Evolutionary conservation across 2,797 vertebrate species (phyloP).

Genomic region (Acipenser ruthenus): DNA sequence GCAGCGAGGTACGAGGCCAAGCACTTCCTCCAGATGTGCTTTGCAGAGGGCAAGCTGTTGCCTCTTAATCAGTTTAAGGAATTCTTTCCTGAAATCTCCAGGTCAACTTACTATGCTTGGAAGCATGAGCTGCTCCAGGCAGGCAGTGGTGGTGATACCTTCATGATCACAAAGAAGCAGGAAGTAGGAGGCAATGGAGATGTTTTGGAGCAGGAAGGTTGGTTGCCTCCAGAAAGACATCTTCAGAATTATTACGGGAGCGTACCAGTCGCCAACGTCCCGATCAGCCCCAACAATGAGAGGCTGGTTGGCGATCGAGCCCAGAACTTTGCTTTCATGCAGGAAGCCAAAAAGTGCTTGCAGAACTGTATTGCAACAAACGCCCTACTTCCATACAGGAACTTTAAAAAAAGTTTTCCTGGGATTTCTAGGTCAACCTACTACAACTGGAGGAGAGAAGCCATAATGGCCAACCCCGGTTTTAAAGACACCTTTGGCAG

Average conservation of each 20-base stretch:
- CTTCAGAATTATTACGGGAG: slow-evolving; percentile 41
- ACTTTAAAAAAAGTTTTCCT: slow-evolving; percentile 84
- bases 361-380: slow-evolving; percentile 85
- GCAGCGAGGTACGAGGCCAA: slow-evolving; percentile 86
- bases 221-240: slow-evolving; percentile 56
- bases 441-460: slow-evolving; percentile 94
- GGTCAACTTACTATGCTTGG: slow-evolving; percentile 92
- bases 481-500: slow-evolving; percentile 49
- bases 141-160: slow-evolving; percentile 38
- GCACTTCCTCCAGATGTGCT: slow-evolving; percentile 82
- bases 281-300: slow-evolving; percentile 44
- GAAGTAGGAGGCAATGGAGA: slow-evolving; percentile 49
- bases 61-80: slow-evolving; percentile 81
- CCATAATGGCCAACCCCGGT: slow-evolving; percentile 54
- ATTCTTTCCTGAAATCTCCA: slow-evolving; percentile 85
- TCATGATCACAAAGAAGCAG: slow-evolving; percentile 49
- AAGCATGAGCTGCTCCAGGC: slow-evolving; percentile 80
- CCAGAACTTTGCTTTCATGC: slow-evolving; percentile 69
- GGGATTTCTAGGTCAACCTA: slow-evolving; percentile 91
- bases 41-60: slow-evolving; percentile 72
- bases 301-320: slow-evolving; percentile 47
- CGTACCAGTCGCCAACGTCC: slow-evolving; percentile 30
- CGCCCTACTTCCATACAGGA: slow-evolving; percentile 74
- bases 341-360: slow-evolving; percentile 80
- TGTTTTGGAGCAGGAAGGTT: slow-evolving; percentile 56